phyloP scores from a whole-genome alignment of 2,113 vertebrate genomes.

The Oophaga pumilio region DNA sequence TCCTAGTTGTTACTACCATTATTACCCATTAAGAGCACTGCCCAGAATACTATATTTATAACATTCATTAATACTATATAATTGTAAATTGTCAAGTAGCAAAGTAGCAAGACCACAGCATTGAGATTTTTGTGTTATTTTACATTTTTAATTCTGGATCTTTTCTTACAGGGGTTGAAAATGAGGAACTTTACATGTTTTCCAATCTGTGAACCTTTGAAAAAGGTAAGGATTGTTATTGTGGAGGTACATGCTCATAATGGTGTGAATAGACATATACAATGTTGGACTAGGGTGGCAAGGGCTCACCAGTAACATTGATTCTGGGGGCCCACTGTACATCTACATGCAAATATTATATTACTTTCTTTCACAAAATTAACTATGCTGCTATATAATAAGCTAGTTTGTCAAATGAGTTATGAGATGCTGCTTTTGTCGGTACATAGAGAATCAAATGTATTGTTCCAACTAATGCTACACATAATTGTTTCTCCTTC shows the following conservation, averaged over 20 bases:
- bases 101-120: conserved; percentile 19
- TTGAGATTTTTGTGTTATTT: conserved; percentile 30
- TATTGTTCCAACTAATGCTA: too few relatives aligned
- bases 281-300: too few relatives aligned
- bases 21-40: not conserved
- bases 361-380: too few relatives aligned
- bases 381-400: too few relatives aligned
- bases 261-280: not conserved
- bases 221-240: conserved; percentile 12
- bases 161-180: conserved; percentile 36
- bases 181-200: conserved; percentile 30
- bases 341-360: too few relatives aligned
- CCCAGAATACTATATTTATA: not conserved
- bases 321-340: too few relatives aligned
- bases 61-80: not conserved
- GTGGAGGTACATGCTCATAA: not conserved
- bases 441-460: too few relatives aligned
- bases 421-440: too few relatives aligned
- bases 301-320: too few relatives aligned
- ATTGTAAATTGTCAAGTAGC: not conserved
- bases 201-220: conserved; percentile 7
- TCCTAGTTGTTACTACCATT: not conserved
- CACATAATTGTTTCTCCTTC: conserved; percentile 16
- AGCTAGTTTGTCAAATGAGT: too few relatives aligned
- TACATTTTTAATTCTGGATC: conserved; percentile 27